Percentiles rank a stretch among this genome's conserved stretches.
Conservation (phyloP, 2,113 vertebrate genomes). For the Stercorarius parasiticus region DNA sequence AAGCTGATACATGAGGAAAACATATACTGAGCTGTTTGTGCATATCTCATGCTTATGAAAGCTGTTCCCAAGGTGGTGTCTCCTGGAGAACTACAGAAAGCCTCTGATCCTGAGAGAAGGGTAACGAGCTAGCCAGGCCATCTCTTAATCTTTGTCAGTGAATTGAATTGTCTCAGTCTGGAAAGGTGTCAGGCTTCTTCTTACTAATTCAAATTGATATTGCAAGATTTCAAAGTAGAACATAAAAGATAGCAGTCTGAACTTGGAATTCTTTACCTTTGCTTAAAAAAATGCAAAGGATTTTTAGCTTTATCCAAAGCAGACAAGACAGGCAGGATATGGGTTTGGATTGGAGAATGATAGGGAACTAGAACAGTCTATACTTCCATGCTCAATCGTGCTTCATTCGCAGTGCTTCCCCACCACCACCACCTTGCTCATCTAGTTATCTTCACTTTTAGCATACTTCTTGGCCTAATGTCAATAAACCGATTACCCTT, state of each 20-base stretch:
- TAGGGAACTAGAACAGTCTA: background rate
- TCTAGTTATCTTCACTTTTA: background rate
- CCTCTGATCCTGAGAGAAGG: background rate
- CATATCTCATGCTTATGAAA: background rate
- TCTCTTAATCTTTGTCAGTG: background rate
- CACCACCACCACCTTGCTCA: background rate
- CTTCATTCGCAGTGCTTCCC: background rate
- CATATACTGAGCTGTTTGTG: background rate
- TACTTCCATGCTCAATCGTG: background rate
- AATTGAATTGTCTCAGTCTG: background rate
- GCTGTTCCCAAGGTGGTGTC: background rate
- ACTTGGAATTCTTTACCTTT: background rate
- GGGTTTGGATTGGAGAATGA: background rate
- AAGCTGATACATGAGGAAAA: background rate
- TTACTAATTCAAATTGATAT: background rate
- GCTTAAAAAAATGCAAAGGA: background rate
- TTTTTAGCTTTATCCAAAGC: conserved; percentile 2
- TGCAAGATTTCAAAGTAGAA: background rate
- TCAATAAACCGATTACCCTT: background rate
- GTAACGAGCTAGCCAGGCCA: background rate
- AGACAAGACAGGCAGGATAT: background rate
- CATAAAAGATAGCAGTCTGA: background rate
- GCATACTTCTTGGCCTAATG: background rate
- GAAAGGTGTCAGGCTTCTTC: background rate
- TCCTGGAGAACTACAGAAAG: background rate